Evolutionary conservation across 2,113 vertebrate species (phyloP).

Genomic region (Gallinago media): DNA sequence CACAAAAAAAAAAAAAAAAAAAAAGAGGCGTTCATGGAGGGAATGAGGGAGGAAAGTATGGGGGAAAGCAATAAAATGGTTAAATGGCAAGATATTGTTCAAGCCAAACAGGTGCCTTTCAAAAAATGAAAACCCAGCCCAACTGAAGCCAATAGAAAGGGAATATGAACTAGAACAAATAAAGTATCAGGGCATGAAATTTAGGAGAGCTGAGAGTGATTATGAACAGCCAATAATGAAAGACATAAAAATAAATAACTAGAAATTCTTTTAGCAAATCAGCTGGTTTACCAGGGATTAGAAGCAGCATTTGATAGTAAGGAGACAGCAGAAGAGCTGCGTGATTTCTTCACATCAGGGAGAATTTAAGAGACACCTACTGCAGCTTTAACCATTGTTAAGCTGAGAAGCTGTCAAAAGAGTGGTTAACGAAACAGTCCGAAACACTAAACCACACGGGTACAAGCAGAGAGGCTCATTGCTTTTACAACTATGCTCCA

Average conservation of each 20-base stretch:
- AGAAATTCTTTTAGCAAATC: slow-evolving; percentile 35
- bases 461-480: background rate
- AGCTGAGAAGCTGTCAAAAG: background rate
- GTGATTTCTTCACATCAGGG: background rate
- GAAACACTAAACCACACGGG: background rate
- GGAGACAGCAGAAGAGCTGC: background rate
- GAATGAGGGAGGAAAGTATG: background rate
- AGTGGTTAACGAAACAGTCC: background rate
- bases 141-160: background rate
- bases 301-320: background rate
- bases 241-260: slow-evolving; percentile 23
- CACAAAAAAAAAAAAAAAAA: background rate
- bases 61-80: slow-evolving; percentile 3
- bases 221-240: slow-evolving; percentile 23
- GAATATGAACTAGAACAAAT: background rate
- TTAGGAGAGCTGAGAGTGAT: slow-evolving; percentile 9
- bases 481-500: background rate
- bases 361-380: background rate
- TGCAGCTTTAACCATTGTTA: slow-evolving; percentile 8
- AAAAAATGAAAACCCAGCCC: background rate
- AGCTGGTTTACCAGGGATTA: background rate
- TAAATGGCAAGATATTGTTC: background rate
- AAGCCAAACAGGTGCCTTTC: slow-evolving; percentile 41
- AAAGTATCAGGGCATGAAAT: background rate
- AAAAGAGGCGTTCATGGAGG: background rate